A percentile compares a stretch with the other conserved stretches of the same genome.
These are phyloP conservation scores for Pyrocoelia pectoralis DNA, from an alignment of 2,888 invertebrate genomes.

Conservation along the genomic window DNA sequence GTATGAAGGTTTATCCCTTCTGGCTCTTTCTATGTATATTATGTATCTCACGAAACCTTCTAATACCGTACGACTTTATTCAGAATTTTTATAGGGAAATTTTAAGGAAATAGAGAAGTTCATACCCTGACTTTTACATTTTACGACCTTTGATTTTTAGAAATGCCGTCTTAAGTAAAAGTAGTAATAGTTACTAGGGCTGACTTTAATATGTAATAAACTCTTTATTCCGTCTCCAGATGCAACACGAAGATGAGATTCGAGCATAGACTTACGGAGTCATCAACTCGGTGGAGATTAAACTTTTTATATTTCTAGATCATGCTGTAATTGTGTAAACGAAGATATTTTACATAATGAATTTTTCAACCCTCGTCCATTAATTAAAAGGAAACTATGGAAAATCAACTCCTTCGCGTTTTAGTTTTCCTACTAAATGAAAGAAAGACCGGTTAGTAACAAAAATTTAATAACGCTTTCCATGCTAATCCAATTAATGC, in stretches of 20 bases:
- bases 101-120: slow-evolving; percentile 14
- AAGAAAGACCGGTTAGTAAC: too few relatives aligned
- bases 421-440: not conserved
- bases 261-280: too few relatives aligned
- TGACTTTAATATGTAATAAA: slow-evolving; percentile 11
- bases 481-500: not conserved
- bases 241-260: not conserved
- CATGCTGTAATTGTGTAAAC: too few relatives aligned
- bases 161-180: slow-evolving; percentile 11
- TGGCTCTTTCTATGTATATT: slow-evolving; percentile 9
- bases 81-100: slow-evolving; percentile 14
- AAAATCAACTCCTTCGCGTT: too few relatives aligned
- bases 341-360: too few relatives aligned
- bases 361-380: too few relatives aligned
- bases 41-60: slow-evolving; percentile 14
- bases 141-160: slow-evolving; percentile 24
- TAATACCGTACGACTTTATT: slow-evolving; percentile 9
- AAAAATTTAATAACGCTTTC: not conserved
- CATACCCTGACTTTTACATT: slow-evolving; percentile 20
- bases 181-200: slow-evolving; percentile 14
- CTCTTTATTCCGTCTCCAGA: slow-evolving; percentile 3
- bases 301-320: too few relatives aligned
- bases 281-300: too few relatives aligned
- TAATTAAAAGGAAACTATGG: too few relatives aligned
- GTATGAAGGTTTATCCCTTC: slow-evolving; percentile 15